Evolutionary conservation across 1,140 invertebrate genomes (phyloP), one percentile per base, ranked within the genome.

Genomic region (Venturia canescens): DNA sequence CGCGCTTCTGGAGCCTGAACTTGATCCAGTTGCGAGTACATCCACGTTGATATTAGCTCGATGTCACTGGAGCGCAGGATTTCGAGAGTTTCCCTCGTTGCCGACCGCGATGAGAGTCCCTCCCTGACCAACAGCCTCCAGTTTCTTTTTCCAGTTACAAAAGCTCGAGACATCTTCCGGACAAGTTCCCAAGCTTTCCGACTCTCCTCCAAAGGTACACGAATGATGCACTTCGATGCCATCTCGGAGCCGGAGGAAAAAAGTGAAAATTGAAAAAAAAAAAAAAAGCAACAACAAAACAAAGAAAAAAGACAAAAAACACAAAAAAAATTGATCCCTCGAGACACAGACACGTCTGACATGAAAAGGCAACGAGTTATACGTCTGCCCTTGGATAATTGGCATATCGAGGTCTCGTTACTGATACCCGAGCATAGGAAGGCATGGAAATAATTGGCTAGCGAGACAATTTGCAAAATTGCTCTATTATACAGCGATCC

Each of bases 401-500:
- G 87, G 83, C 85, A 87, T 88, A 87, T 88, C 84, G 84, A 83
- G 79, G 78, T 83, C 82, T 83, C 78, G 81, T 85, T 84, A 85
- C 60, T 84, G 83, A 87, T 86, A 78, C 80, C 79, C 85, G 27
- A 34, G 27, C 44, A 57, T 53, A n/a, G 50, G 50, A 74, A 85
- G 80, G 79, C 81, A 66, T 71, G 86, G 50, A 38, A 83, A 85
- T 88, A 88, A 88, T 89, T 88, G 84, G 83, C 78, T 60, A 80
- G 75, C 77, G 79, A 77, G 82, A 83, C 84, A 87, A 89, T 89
- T 88, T 89, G 84, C 84, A 87, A 88, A 88, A 89, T 88, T 88
- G 87, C 88, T 88, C 86, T 88, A 88, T 89, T 87, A 88, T 80
- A 83, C 81, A 78, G 57, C 79, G 70, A 79, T 72, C 81, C 78